Conservation (phyloP, 2,797 vertebrate species). For the Apodemus agrarius region DNA sequence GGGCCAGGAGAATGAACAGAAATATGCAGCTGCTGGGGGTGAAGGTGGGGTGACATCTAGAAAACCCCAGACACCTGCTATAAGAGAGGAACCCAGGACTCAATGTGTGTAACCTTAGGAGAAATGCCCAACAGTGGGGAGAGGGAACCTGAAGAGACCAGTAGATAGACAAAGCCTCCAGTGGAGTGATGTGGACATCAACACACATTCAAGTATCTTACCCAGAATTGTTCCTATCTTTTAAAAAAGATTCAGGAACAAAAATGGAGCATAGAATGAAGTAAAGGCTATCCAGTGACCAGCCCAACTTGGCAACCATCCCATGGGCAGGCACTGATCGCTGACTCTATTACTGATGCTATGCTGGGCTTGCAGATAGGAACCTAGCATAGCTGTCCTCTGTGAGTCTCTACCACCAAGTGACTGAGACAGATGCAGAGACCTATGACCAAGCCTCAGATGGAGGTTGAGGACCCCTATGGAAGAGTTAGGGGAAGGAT, state of each 20-base stretch:
- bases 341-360: neutral
- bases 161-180: neutral
- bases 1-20: too few species aligned
- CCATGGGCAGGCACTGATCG: neutral
- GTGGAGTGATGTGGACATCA: neutral
- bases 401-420: too few species aligned
- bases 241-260: neutral
- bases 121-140: neutral
- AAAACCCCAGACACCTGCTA: neutral
- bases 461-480: too few species aligned
- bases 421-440: too few species aligned
- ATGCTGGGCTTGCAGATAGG: too few species aligned
- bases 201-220: neutral
- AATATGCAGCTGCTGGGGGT: too few species aligned
- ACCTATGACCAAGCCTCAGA: too few species aligned
- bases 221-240: neutral
- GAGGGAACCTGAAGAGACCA: neutral
- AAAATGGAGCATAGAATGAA: neutral
- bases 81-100: neutral
- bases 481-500: too few species aligned
- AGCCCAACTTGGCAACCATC: neutral
- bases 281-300: neutral
- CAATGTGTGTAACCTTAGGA: neutral
- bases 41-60: too few species aligned
- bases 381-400: too few species aligned